phyloP scores from a whole-genome alignment of 2,888 invertebrate genomes.

The Pristionchus entomophagus region DNA sequence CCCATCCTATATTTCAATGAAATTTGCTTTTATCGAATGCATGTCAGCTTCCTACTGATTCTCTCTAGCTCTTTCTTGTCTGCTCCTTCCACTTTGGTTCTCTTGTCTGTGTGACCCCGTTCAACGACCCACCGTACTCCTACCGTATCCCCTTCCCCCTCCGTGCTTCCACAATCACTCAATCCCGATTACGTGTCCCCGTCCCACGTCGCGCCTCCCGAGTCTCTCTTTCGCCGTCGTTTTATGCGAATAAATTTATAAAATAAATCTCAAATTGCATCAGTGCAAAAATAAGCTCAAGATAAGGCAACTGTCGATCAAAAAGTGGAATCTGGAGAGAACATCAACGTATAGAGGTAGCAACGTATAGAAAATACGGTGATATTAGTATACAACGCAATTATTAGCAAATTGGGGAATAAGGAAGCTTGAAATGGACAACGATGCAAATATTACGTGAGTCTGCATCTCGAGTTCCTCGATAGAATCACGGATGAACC shows the following conservation, averaged over 20 bases:
- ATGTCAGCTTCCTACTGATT: constrained; percentile 9
- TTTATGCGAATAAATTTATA: not conserved
- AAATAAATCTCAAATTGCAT: not conserved
- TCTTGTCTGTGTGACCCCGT: constrained; percentile 11
- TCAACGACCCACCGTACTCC: constrained; percentile 14
- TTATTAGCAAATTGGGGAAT: no score
- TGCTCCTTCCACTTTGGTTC: not conserved
- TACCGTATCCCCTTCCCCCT: not conserved
- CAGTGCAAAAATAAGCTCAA: not conserved
- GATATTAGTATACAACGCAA: no score
- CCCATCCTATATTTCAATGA: not conserved
- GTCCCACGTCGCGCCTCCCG: not conserved
- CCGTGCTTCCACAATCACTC: not conserved
- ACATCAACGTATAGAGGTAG: not conserved
- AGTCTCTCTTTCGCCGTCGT: constrained; percentile 8
- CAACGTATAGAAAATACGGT: not conserved
- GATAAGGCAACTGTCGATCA: not conserved
- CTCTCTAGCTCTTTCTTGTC: constrained; percentile 36
- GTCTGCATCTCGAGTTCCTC: not conserved
- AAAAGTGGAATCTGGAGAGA: not conserved
- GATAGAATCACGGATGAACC: not conserved
- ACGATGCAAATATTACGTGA: not conserved
- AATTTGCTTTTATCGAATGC: not conserved
- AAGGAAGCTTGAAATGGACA: no score
- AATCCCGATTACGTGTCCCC: constrained; percentile 35